Base-by-base conservation (phyloP, 2,113 vertebrate species). In the Stictonetta naevosa region DNA sequence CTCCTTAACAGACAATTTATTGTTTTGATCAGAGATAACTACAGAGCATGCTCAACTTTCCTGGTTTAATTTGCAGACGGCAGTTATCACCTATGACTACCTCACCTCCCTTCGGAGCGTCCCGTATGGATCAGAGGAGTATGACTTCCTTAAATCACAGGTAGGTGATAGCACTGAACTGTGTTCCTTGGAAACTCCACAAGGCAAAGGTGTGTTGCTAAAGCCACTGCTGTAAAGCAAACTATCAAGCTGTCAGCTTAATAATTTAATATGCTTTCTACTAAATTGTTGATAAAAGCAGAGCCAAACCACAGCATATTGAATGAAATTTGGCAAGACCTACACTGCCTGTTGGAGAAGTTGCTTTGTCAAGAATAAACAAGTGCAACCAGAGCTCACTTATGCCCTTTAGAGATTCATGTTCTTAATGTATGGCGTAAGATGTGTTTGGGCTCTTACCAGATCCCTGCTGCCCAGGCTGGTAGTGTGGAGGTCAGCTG, bases 61-160 rank as follows among this genome's bases (percentile, higher is more conserved):
- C 46, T 94, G 86, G 23, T 84, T 98, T 96, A 75, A 25, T 93
- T 97, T 98, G 79, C 97, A 99, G 99, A 99, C 99, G 0, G 98
- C 98, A 31, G 96, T 98, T 87, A 99, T 99, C 98, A 99, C 98
- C 90, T 99, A 98, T 25, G 99, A 99, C 97, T 99, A 99, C 86
- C 97, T 99, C 91, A 98, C 98, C 4, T 97, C 99, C 40, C 98
- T 99, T 83, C 98, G 95, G 93, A 95, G 97, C 3, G 97, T 99
- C 86, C 97, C 98, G 0, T 96, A 98, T 0, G 99, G 98, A 78
- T 98, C 99, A 50, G 98, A 99, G 60, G 98, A 99, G 78, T 99
- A 99, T 93, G 96, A 98, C 66, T 92, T 94, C 23, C 96, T 99
- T 95, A 99, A 96, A 92, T 99, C 99, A 31, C 97, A 99, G 99